phyloP scores from a whole-genome alignment of 2,797 vertebrate species.

The Rhabdophis nuchalis region DNA sequence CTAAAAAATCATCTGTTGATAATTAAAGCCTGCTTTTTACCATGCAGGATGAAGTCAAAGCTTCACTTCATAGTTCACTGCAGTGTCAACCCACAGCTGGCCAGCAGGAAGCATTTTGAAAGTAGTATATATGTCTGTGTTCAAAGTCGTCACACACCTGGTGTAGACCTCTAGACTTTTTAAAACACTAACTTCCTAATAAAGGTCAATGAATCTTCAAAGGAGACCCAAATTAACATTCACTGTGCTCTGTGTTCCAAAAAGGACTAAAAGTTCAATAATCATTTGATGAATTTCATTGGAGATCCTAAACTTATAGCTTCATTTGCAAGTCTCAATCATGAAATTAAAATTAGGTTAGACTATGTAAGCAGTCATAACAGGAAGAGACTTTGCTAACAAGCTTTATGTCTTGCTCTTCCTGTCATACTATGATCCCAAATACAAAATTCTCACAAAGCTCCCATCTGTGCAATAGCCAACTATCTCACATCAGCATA shows the following conservation, averaged over 20 bases:
- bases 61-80: conserved; percentile 45
- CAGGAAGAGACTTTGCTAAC: not conserved
- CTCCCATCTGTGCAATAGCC: not conserved
- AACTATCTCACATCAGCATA: not conserved
- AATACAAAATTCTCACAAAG: not conserved
- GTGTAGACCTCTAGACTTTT: conserved; percentile 21
- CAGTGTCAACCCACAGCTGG: conserved; percentile 63
- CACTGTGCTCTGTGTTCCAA: not conserved
- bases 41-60: not conserved
- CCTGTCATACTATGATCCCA: not conserved
- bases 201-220: not conserved
- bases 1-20: conserved; percentile 27
- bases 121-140: conserved; percentile 53
- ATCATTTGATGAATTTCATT: not conserved
- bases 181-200: not conserved
- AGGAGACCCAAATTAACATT: not conserved
- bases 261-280: not conserved
- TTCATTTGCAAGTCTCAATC: not conserved
- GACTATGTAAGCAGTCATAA: not conserved
- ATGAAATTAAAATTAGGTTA: not conserved
- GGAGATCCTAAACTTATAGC: not conserved
- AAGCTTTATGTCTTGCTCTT: not conserved
- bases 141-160: not conserved
- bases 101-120: conserved; percentile 57
- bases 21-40: conserved; percentile 32